phyloP scores from a whole-genome alignment of 2,113 vertebrate genomes.

The Pan paniscus region DNA sequence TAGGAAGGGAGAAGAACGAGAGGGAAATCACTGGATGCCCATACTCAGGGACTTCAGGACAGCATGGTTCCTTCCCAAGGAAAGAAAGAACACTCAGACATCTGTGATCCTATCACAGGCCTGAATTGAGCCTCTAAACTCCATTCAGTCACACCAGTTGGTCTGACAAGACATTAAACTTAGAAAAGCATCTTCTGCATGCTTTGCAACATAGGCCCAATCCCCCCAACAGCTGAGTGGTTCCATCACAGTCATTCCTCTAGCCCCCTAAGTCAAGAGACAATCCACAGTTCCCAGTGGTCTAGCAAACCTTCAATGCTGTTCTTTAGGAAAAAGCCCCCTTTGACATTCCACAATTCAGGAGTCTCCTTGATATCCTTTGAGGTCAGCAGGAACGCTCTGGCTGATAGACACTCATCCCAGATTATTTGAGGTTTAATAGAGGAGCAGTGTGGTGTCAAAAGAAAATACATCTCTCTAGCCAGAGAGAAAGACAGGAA shows the following conservation, averaged over 20 bases:
- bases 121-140: background rate
- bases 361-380: background rate
- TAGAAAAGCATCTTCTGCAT: background rate
- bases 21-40: background rate
- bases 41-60: background rate
- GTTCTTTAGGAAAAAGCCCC: background rate
- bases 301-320: background rate
- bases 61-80: background rate
- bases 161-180: background rate
- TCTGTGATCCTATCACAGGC: background rate
- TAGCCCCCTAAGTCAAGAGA: background rate
- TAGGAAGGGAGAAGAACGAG: background rate
- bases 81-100: background rate
- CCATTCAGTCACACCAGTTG: no score
- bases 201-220: background rate
- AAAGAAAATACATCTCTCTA: background rate
- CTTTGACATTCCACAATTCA: background rate
- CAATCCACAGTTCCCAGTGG: background rate
- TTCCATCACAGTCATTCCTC: background rate
- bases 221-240: background rate
- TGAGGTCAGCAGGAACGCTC: background rate
- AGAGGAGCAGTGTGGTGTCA: no score
- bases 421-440: background rate
- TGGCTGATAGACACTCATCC: background rate
- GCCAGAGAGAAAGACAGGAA: background rate